phyloP scores from a whole-genome alignment of 2,888 invertebrate species.

The Athalia circularis region DNA sequence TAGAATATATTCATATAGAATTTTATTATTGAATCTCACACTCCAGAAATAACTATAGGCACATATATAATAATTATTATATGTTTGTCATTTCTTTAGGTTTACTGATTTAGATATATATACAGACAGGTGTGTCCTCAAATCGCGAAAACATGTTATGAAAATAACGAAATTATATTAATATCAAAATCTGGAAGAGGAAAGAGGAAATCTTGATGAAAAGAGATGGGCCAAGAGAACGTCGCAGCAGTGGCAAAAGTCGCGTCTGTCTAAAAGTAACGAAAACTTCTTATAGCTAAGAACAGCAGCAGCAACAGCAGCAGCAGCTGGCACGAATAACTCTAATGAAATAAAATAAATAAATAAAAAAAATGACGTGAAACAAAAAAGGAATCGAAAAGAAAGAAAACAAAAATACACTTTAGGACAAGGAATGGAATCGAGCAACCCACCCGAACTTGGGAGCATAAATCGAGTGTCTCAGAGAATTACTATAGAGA shows the following conservation, averaged over 20 bases:
- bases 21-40: too few species aligned
- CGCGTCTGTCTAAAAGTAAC: not conserved
- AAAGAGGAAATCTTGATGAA: not conserved
- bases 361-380: not conserved
- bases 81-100: too few species aligned
- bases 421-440: conserved; percentile 61
- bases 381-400: not conserved
- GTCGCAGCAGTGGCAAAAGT: conserved; percentile 2
- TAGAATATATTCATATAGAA: too few species aligned
- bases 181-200: not conserved
- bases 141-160: too few species aligned
- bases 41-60: too few species aligned
- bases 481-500: not conserved
- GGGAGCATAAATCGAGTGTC: conserved; percentile 39
- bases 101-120: too few species aligned
- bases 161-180: too few species aligned
- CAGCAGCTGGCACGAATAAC: not conserved
- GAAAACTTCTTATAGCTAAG: not conserved
- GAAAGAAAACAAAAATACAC: not conserved
- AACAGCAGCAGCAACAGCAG: not conserved
- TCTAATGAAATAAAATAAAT: too few species aligned
- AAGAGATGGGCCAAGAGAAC: not conserved
- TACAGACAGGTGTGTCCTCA: too few species aligned
- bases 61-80: too few species aligned
- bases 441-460: conserved; percentile 62